Base-by-base conservation (phyloP, 2,888 invertebrate genomes). In the Scaptomyza tumidula region DNA sequence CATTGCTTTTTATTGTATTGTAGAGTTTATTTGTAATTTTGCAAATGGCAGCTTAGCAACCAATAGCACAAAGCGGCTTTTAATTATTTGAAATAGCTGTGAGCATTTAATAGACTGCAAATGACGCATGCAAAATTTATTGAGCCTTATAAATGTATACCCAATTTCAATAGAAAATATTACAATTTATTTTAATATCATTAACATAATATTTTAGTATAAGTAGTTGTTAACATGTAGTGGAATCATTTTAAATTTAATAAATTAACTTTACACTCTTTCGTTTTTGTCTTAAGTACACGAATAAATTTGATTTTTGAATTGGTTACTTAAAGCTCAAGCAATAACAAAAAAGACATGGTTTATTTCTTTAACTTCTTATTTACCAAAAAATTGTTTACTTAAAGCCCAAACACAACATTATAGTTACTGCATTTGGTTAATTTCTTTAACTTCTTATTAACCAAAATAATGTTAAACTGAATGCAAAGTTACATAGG, bases 1-100 rank as follows among this genome's bases (percentile, higher is more conserved):
- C 10, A 19, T 35, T n/a, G n/a, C 31, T 19, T 44, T 44, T 7
- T 19, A 49, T 35, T 19, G 13, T 11, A 10, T 6, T 50, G 0
- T 52, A 10, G 27, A 10, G 19, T 7, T 41, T 58, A 41, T 52
- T 52, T 50, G 49, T 35, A 7, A 10, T 27, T 39, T 39, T 49
- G 2, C 5, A 19, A 24, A 45, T 14, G 16, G 27, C 13, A 29
- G 11, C 41, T 16, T 3, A 11, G 14, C 10, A 10, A n/a, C 10
- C 7, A 35, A n/a, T 13, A 19, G 9, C 35, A 19, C 35, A 10
- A 50, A 27, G 6, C 5, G 11, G 49, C 14, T 58, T 24, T n/a
- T 13, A 19, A 19, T 29, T 2, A n/a, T 24, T 7, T n/a, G 10
- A 27, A 7, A 13, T 13, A 19, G 19, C 14, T 35, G 9, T 35